Evolutionary conservation across 2,113 vertebrate species (phyloP), one percentile per base, ranked within the genome.

Genomic region (Steatornis caripensis): DNA sequence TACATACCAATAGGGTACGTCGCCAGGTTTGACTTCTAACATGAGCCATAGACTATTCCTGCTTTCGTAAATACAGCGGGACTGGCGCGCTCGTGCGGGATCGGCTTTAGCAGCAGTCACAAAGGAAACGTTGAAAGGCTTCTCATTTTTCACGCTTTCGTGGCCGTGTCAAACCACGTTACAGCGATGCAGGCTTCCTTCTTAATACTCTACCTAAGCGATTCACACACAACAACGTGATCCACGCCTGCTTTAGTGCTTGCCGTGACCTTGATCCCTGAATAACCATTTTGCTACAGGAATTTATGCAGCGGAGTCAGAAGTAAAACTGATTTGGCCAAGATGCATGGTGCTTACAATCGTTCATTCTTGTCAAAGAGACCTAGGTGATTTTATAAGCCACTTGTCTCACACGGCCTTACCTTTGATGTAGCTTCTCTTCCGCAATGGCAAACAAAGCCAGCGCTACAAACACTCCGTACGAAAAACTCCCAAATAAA

Each of bases 51-150:
- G 27, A 4, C 39, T 19, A 2, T 4, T 34, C 36, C 5, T 2
- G 9, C 5, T 34, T 61, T 8, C 12, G 36, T 11, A 68, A 54
- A 48, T 54, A 32, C 6, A 41, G 29, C 36, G 10, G 36, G 32
- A 32, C 9, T 2, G 9, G 8, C 0, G 16, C 46, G 1, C 22
- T 39, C 24, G n/a, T 2, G 34, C 2, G 6, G 46, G 39, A 30
- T 18, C 30, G n/a, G n/a, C 27, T 39, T 18, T 6, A 72, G 53
- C 18, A 5, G 34, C 0, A 3, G 46, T 30, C 39, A 12, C 11
- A 4, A 10, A 6, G 32, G 54, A 16, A 39, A 19, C 2, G 4
- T 43, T 4, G 5, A 18, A 9, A 43, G 19, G 15, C 11, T 39
- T 18, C 71, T 51, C 34, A 27, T 83, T 87, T 77, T 29, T 51